A percentile compares a stretch with the other conserved stretches of the same genome.
Evolutionary conservation across 2,797 vertebrate species (phyloP).

Genomic region (Acanthurus lineatus): DNA sequence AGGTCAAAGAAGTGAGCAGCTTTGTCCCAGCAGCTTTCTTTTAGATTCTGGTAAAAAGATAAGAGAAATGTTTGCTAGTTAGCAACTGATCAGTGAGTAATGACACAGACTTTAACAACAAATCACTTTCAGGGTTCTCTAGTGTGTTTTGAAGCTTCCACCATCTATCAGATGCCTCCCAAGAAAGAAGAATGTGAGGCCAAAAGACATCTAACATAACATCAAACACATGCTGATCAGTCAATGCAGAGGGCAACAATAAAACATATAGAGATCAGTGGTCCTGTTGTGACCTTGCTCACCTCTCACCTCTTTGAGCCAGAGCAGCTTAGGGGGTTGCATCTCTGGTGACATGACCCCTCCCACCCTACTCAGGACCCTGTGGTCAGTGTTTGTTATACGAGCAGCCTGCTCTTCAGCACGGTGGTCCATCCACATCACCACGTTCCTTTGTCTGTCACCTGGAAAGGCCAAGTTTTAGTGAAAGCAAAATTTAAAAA

Average conservation of each 20-base stretch:
- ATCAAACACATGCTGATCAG: constrained; percentile 9
- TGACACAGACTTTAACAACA: neutral
- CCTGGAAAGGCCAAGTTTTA: constrained; percentile 76
- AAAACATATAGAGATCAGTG: constrained; percentile 28
- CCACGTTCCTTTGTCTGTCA: constrained; percentile 87
- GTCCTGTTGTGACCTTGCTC: constrained; percentile 56
- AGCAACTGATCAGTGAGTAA: neutral
- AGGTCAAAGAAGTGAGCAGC: constrained; percentile 95
- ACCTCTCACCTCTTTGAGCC: constrained; percentile 96
- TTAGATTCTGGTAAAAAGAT: constrained; percentile 77
- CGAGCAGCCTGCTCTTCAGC: constrained; percentile 89
- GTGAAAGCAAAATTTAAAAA: neutral
- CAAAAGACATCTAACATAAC: constrained; percentile 4
- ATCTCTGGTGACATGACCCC: constrained; percentile 98
- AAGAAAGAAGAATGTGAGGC: neutral
- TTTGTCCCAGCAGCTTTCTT: constrained; percentile 89
- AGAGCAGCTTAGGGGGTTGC: constrained; percentile 97
- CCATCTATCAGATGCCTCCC: constrained; percentile 1
- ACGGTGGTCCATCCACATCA: constrained; percentile 99
- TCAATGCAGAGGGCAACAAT: constrained; percentile 24
- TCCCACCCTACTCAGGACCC: constrained; percentile 88
- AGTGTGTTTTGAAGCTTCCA: neutral
- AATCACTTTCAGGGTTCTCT: neutral
- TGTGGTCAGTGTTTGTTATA: constrained; percentile 89
- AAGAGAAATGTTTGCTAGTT: neutral